Percentiles rank a stretch among this genome's conserved stretches.
Evolutionary conservation across 2,113 vertebrate species (phyloP).

Genomic region (Bos taurus): DNA sequence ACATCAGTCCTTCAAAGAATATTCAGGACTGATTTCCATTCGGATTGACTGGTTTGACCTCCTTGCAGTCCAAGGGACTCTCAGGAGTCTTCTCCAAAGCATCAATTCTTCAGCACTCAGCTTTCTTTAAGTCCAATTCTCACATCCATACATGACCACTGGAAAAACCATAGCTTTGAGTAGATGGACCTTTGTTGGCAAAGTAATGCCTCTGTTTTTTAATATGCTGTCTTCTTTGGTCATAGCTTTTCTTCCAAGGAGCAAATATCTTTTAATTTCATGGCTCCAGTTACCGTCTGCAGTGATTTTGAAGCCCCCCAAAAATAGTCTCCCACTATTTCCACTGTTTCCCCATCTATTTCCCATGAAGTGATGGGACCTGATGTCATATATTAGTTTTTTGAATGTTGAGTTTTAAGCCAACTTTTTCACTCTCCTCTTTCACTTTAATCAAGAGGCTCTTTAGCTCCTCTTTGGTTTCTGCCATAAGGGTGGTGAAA

Average conservation of each 20-base stretch:
- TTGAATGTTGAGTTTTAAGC: no score
- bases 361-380: neutral
- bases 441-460: no score
- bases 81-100: neutral
- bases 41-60: neutral
- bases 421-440: no score
- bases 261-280: neutral
- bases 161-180: neutral
- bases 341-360: neutral
- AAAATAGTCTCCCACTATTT: neutral
- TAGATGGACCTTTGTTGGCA: neutral
- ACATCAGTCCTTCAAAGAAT: neutral
- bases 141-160: neutral
- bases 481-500: no score
- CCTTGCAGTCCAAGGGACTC: neutral
- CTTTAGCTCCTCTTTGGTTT: no score
- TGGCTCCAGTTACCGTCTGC: neutral
- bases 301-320: neutral
- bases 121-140: neutral
- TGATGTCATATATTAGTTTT: rapidly evolving
- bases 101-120: rapidly evolving
- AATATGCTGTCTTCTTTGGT: neutral
- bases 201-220: neutral
- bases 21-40: neutral
- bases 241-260: neutral